Conservation (phyloP, 2,113 vertebrate genomes). For the Recurvirostra avosetta region DNA sequence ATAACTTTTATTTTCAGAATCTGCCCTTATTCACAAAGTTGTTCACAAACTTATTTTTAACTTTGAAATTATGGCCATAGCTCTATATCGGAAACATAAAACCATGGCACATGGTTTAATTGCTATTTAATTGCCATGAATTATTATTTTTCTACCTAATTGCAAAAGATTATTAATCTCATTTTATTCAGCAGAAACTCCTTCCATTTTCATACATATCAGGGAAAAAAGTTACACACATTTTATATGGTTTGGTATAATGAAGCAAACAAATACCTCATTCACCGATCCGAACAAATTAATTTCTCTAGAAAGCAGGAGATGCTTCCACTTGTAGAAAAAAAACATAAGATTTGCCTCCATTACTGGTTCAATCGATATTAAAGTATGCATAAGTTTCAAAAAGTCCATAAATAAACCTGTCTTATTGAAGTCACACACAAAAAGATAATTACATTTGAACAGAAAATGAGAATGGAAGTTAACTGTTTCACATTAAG, state of each 20-base stretch:
- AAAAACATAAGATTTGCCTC: neutral
- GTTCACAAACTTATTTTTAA: neutral
- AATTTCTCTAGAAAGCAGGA: neutral
- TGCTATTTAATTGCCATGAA: neutral
- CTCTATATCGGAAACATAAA: neutral
- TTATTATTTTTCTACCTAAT: neutral
- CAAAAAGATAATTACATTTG: neutral
- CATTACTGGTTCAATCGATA: neutral
- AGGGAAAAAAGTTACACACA: rapidly evolving
- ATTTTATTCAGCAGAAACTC: neutral
- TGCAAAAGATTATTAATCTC: neutral
- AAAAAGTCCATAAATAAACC: neutral
- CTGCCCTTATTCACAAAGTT: neutral
- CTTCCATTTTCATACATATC: neutral
- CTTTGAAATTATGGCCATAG: rapidly evolving
- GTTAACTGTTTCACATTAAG: neutral
- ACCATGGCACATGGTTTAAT: neutral
- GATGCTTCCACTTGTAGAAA: neutral
- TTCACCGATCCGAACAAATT: neutral
- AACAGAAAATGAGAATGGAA: neutral
- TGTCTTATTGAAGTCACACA: neutral
- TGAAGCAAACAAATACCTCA: neutral
- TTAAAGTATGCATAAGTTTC: rapidly evolving
- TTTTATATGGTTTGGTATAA: neutral
- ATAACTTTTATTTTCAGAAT: neutral